Evolutionary conservation across 1,140 invertebrate genomes (phyloP).

Genomic region (Eubasilissa regina): DNA sequence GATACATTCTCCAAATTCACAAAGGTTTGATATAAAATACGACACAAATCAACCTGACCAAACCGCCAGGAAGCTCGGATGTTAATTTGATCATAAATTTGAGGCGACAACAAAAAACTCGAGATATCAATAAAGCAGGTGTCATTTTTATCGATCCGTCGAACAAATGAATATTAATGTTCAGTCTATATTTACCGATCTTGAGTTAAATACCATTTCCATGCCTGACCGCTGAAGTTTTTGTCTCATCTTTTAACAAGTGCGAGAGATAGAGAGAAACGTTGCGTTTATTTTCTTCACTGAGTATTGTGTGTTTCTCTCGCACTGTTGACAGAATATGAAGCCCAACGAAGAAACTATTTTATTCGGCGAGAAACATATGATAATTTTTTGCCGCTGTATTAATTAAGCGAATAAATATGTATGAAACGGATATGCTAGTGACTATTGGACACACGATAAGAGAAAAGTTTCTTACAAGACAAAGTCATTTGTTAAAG

Average conservation of each 20-base stretch:
- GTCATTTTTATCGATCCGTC: slow-evolving; percentile 52
- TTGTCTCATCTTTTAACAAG: slow-evolving; percentile 10
- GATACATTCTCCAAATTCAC: not conserved
- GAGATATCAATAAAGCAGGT: slow-evolving; percentile 54
- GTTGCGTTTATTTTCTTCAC: not conserved
- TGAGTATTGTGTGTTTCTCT: slow-evolving; percentile 11
- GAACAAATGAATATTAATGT: slow-evolving; percentile 52
- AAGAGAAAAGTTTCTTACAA: slow-evolving; percentile 6
- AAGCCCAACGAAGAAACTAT: not conserved
- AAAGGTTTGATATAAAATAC: slow-evolving; percentile 38
- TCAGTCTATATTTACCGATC: not conserved
- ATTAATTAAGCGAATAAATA: slow-evolving; percentile 47
- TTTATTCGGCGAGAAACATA: slow-evolving; percentile 17
- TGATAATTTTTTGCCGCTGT: slow-evolving; percentile 21
- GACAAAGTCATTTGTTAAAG: slow-evolving; percentile 43
- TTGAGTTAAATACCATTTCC: not conserved
- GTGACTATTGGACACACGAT: slow-evolving; percentile 7
- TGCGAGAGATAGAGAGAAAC: not conserved
- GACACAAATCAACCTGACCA: slow-evolving; percentile 45
- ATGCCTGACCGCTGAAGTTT: not conserved
- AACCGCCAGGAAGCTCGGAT: slow-evolving; percentile 32
- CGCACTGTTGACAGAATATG: not conserved
- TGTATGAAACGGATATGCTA: slow-evolving; percentile 45
- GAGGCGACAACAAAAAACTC: slow-evolving; percentile 41
- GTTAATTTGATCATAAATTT: slow-evolving; percentile 54